Evolutionary conservation across 2,888 invertebrate genomes (phyloP).

Genomic region (Athalia circularis): DNA sequence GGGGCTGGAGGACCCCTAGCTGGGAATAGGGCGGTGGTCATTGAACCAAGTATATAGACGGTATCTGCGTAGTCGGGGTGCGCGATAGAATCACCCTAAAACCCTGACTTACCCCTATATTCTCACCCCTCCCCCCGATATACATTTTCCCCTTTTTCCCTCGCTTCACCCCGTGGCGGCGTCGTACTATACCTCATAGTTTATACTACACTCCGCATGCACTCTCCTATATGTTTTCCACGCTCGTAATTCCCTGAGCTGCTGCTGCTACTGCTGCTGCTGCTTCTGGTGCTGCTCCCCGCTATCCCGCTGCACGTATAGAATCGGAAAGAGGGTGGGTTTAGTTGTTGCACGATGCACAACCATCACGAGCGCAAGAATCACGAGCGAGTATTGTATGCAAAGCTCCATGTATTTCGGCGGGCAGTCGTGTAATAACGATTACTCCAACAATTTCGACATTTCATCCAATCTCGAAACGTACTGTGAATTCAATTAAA

Average conservation of each 20-base stretch:
- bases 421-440: too few species aligned
- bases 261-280: background rate
- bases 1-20: slow-evolving; percentile 54
- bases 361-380: too few species aligned
- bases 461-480: too few species aligned
- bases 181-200: too few species aligned
- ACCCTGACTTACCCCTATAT: slow-evolving; percentile 39
- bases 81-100: slow-evolving; percentile 51
- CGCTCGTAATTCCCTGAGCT: background rate
- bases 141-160: slow-evolving; percentile 13
- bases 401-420: too few species aligned
- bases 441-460: too few species aligned
- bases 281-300: too few species aligned
- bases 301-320: too few species aligned
- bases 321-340: background rate
- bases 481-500: too few species aligned
- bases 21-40: slow-evolving; percentile 73
- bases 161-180: background rate
- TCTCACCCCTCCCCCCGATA: slow-evolving; percentile 1
- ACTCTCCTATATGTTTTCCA: too few species aligned
- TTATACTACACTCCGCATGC: too few species aligned
- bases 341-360: background rate
- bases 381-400: too few species aligned
- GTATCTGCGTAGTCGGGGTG: slow-evolving; percentile 67
- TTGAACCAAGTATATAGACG: slow-evolving; percentile 70